Percentiles rank a stretch among this genome's conserved stretches.
Evolutionary conservation across 2,888 invertebrate genomes (phyloP).

Genomic region (Drosophila conformis): DNA sequence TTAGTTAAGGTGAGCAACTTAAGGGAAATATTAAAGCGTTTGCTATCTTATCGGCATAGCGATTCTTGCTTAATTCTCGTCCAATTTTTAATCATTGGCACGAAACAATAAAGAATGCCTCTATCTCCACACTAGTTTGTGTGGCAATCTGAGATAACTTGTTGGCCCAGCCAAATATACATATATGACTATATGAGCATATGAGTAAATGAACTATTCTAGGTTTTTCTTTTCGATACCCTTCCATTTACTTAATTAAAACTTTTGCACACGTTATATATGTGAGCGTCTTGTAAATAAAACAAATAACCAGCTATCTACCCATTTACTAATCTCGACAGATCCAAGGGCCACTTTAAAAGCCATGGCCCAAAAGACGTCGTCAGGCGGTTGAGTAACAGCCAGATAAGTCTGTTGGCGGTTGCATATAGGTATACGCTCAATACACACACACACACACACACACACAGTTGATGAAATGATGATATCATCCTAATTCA

Average conservation of each 20-base stretch:
- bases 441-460: constrained; percentile 24
- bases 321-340: constrained; percentile 16
- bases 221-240: neutral
- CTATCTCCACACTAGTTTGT: constrained; percentile 22
- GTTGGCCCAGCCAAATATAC: constrained; percentile 31
- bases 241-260: constrained; percentile 41
- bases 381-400: constrained; percentile 34
- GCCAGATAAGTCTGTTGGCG: constrained; percentile 38
- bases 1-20: constrained; percentile 4
- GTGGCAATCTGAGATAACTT: constrained; percentile 50
- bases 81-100: constrained; percentile 54
- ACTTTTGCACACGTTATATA: constrained; percentile 25
- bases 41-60: constrained; percentile 62
- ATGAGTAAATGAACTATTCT: constrained; percentile 6
- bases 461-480: neutral
- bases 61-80: constrained; percentile 72
- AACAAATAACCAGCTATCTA: constrained; percentile 4
- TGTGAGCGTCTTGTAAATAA: constrained; percentile 20
- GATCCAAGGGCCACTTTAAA: constrained; percentile 44
- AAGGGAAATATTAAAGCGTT: constrained; percentile 21
- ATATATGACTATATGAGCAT: constrained; percentile 5
- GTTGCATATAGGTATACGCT: constrained; percentile 22
- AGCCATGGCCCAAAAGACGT: constrained; percentile 41
- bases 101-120: constrained; percentile 55
- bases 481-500: constrained; percentile 31